These are phyloP conservation scores for Zaprionus tsacasi DNA, from an alignment of 1,140 invertebrate genomes.

Conservation along the genomic window DNA sequence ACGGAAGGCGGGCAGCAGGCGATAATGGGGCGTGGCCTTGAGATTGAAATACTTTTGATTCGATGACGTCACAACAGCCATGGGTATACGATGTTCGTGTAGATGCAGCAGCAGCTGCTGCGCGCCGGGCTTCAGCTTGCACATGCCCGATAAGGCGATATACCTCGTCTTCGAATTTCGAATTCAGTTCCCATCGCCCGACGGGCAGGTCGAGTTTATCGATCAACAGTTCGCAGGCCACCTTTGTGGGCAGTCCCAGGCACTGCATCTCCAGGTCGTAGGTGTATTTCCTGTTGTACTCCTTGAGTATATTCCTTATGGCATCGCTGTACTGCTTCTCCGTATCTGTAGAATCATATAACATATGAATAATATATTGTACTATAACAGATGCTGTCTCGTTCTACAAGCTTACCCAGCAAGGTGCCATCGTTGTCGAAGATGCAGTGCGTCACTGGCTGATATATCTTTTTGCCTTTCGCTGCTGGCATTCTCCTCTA, in stretches of 20 bases:
- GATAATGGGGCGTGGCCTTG: constrained; percentile 90
- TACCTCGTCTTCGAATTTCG: background rate
- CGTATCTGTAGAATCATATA: constrained; percentile 31
- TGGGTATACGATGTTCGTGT: constrained; percentile 90
- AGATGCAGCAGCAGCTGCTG: constrained; percentile 92
- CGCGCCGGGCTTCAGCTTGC: constrained; percentile 87
- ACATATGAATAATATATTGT: too few species aligned
- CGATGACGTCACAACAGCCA: constrained; percentile 95
- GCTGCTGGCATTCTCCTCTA: constrained; percentile 9
- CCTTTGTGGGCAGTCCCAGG: constrained; percentile 16
- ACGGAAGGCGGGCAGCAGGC: constrained; percentile 90
- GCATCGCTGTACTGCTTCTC: constrained; percentile 28
- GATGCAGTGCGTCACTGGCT: constrained; percentile 54
- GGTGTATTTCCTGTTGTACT: constrained; percentile 29
- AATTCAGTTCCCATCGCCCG: background rate
- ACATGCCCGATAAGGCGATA: background rate
- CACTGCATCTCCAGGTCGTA: constrained; percentile 12
- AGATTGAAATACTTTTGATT: constrained; percentile 86
- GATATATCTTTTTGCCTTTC: background rate
- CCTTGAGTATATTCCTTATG: background rate
- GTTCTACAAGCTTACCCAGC: constrained; percentile 34
- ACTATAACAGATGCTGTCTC: background rate
- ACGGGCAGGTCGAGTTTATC: constrained; percentile 34
- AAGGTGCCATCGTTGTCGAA: constrained; percentile 67
- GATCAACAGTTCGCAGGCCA: background rate